A percentile compares a stretch with the other conserved stretches of the same genome.
These are phyloP conservation scores for Pantherophis alleghaniensis DNA, from an alignment of 2,797 vertebrate genomes.

Conservation along the genomic window DNA sequence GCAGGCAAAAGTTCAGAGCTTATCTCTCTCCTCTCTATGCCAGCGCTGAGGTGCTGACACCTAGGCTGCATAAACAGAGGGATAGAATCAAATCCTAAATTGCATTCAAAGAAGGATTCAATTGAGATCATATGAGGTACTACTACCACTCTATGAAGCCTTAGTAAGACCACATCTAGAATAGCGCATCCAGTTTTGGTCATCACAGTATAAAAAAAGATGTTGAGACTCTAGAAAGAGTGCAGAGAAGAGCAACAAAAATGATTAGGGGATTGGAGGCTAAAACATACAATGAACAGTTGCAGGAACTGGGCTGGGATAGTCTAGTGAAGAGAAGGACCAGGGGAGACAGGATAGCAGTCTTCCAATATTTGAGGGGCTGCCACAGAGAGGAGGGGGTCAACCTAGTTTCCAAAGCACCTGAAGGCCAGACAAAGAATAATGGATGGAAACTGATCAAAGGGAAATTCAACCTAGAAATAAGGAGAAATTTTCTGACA, in stretches of 20 bases:
- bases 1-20: too few species aligned
- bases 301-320: neutral
- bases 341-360: neutral
- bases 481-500: neutral
- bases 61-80: too few species aligned
- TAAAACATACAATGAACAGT: accelerated
- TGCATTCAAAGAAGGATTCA: too few species aligned
- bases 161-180: too few species aligned
- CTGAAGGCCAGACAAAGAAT: neutral
- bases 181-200: too few species aligned
- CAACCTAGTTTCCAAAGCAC: neutral
- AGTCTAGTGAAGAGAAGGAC: neutral
- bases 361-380: neutral
- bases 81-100: too few species aligned
- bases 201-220: too few species aligned
- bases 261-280: neutral
- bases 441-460: neutral
- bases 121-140: too few species aligned
- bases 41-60: too few species aligned
- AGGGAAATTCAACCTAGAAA: neutral
- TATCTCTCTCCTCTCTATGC: too few species aligned
- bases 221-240: neutral
- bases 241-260: neutral
- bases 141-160: too few species aligned
- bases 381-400: neutral